Evolutionary conservation across 2,888 invertebrate genomes (phyloP), one percentile per base, ranked within the genome.

Genomic region (Erebia epiphron): DNA sequence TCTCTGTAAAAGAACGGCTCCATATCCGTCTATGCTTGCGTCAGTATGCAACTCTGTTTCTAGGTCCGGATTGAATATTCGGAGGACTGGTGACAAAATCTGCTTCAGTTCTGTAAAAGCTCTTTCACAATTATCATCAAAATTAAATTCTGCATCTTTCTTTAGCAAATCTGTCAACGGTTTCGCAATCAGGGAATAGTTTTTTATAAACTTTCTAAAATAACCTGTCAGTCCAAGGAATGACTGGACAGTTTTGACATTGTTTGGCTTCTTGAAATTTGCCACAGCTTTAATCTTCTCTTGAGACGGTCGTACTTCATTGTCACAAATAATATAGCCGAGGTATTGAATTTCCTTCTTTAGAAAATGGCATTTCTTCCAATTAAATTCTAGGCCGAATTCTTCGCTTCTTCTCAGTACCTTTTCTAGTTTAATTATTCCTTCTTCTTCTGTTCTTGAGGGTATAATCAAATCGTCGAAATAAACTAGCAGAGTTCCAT

Each of bases 351-450:
- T 67, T 52, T 65, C 57, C 57, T 56, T 73, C 54, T 75, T 70
- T 13, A 84, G 46, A 71, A 85, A 79, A 41, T 81, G 75, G 63
- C 80, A 80, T 71, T 85, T 83, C 62, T 80, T 79, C 72, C 72
- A 75, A 57, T 75, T 69, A 63, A 76, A 68, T 68, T 69, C 52
- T 63, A 75, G 64, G 16, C 75, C 75, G 74, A 72, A 75, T 18
- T 75, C 69, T 46, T 72, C 52, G 35, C 18, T 21, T 21, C 16
- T 21, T 21, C n/a, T n/a, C n/a, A n/a, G n/a, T n/a, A n/a, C n/a
- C n/a, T n/a, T n/a, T n/a, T n/a, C n/a, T n/a, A n/a, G n/a, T n/a
- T n/a, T n/a, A n/a, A n/a, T n/a, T n/a, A n/a, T n/a, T n/a, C n/a
- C n/a, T n/a, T n/a, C n/a, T n/a, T n/a, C n/a, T n/a, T n/a, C n/a